Base-by-base conservation (phyloP, 1,140 invertebrate species). In the Drosophila asahinai region DNA sequence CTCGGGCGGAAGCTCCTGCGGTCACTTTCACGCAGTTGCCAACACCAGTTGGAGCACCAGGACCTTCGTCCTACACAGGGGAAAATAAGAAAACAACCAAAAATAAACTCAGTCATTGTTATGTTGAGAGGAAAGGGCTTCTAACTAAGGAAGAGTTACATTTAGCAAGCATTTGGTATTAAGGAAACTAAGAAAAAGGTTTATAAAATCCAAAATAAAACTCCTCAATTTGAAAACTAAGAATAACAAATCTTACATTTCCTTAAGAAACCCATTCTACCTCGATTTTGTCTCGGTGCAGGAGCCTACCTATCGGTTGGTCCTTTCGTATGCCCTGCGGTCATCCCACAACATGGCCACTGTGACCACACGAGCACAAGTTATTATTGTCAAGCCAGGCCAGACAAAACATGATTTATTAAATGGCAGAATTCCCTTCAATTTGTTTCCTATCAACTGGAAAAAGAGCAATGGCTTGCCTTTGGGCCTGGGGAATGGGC, bases 361-460 rank as follows among this genome's bases (percentile, higher is more conserved):
- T 72, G 74, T 81, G 80, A 63, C 82, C 82, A 86, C 83, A 83
- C 82, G 81, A 83, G 81, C 81, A 76, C 79, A 86, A 90, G 84
- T 84, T 89, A 89, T 89, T 89, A 89, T 89, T 89, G 86, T 89
- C 84, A 89, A 84, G 84, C 74, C 84, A 67, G 87, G 86, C 74
- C 84, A 89, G 87, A 89, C 86, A 89, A 89, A 89, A 89, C 84
- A 89, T 89, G 84, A 89, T 89, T 89, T 89, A 89, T 89, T 89
- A 89, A 89, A 89, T 84, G 86, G 86, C 81, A 90, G 78, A 80
- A 89, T 89, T 89, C 86, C 81, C 84, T 89, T 89, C 84, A 89
- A 89, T 89, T 89, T 89, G 84, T 89, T 89, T 89, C 86, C 84
- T 90, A 89, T 89, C 84, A 84, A 90, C 81, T 89, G 84, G 84